These are phyloP conservation scores for Sebastes alutus DNA, from an alignment of 2,797 vertebrate species.

Conservation along the genomic window DNA sequence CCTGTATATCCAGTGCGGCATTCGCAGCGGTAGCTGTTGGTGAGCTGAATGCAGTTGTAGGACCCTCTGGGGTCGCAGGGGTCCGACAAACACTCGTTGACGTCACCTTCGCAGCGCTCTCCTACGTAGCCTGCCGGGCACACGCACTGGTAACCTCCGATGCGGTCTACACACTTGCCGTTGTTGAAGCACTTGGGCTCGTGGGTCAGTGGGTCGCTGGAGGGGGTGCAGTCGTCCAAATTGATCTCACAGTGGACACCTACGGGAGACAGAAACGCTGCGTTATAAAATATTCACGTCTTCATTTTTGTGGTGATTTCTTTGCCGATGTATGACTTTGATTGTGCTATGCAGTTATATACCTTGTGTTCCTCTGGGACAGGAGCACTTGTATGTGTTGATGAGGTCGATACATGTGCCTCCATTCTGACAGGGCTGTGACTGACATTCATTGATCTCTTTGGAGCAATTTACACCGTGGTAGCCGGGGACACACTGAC, in stretches of 20 bases:
- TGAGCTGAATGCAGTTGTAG: constrained; percentile 96
- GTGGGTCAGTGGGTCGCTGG: constrained; percentile 85
- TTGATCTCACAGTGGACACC: constrained; percentile 98
- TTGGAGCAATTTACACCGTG: constrained; percentile 95
- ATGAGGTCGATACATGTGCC: constrained; percentile 97
- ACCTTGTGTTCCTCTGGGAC: constrained; percentile 98
- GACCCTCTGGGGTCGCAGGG: constrained; percentile 94
- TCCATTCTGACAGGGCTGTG: constrained; percentile 94
- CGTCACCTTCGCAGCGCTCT: constrained; percentile 96
- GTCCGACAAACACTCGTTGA: constrained; percentile 97
- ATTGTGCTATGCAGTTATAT: constrained; percentile 48
- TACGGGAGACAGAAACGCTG: constrained; percentile 40
- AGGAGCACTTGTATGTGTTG: constrained; percentile 98
- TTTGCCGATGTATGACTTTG: background rate
- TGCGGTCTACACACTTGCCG: constrained; percentile 93
- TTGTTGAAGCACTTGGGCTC: constrained; percentile 98
- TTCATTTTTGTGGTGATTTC: constrained; percentile 34
- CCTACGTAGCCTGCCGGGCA: constrained; percentile 95
- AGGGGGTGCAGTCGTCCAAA: constrained; percentile 93
- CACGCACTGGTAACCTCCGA: constrained; percentile 94
- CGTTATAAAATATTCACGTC: background rate
- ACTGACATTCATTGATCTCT: constrained; percentile 97
- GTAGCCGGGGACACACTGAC: constrained; percentile 93
- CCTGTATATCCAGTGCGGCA: constrained; percentile 94
- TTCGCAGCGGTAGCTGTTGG: constrained; percentile 96